Evolutionary conservation across 2,797 vertebrate species (phyloP).

Genomic region (Crocodylus rhombifer): DNA sequence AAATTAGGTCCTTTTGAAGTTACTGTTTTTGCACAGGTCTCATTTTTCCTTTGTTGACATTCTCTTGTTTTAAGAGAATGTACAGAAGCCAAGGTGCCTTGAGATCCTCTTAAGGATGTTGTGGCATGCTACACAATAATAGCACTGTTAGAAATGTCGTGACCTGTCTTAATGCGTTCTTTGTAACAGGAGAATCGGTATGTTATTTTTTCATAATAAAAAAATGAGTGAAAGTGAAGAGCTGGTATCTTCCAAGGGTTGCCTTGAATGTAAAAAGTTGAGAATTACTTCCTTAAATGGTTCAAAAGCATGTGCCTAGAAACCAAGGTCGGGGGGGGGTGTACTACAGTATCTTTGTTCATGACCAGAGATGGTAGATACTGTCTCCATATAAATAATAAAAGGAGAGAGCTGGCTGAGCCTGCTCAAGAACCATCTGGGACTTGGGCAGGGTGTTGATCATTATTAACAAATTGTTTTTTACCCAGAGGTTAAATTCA

Average conservation of each 20-base stretch:
- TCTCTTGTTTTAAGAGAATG: background rate
- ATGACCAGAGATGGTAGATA: background rate
- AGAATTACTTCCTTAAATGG: no score
- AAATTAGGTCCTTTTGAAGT: background rate
- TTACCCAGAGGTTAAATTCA: background rate
- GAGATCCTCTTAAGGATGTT: no score
- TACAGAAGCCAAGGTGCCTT: background rate
- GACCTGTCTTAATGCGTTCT: no score
- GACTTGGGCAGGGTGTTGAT: rapidly evolving
- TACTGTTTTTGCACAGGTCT: rapidly evolving
- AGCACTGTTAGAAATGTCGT: no score
- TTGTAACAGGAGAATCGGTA: no score
- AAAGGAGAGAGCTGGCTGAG: background rate
- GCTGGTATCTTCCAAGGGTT: no score
- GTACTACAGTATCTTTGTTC: background rate
- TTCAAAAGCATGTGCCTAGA: background rate
- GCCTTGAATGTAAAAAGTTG: no score
- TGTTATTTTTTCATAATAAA: no score
- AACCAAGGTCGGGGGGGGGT: background rate
- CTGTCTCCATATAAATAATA: background rate
- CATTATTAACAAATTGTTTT: rapidly evolving
- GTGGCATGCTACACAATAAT: no score
- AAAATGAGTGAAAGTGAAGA: no score
- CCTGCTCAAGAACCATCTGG: no score
- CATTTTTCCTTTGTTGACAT: background rate